Evolutionary conservation across 1,140 invertebrate species (phyloP).

Genomic region (Brachionus paranguensis): DNA sequence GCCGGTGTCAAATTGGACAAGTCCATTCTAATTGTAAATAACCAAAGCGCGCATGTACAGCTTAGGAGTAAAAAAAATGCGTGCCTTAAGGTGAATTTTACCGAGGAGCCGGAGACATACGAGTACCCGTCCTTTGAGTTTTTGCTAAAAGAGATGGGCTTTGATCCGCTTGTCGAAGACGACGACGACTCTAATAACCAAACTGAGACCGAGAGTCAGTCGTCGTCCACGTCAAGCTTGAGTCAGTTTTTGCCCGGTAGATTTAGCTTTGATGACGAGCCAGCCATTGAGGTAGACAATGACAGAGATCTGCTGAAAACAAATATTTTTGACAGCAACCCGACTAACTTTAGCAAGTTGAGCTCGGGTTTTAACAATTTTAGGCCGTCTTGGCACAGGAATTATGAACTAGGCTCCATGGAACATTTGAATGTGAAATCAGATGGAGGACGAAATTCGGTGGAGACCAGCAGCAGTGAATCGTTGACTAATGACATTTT

Average conservation of each 20-base stretch:
- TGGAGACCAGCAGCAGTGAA: not conserved
- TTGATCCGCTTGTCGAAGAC: conserved; percentile 9
- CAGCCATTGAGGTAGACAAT: conserved; percentile 7
- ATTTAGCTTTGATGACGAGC: not conserved
- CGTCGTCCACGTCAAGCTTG: conserved; percentile 7
- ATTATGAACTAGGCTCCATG: conserved; percentile 23
- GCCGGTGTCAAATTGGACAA: conserved; percentile 38
- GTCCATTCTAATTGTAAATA: conserved; percentile 34
- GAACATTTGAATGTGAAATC: conserved; percentile 9
- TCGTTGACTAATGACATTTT: conserved; percentile 35
- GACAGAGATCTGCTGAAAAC: not conserved
- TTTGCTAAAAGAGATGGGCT: conserved; percentile 20
- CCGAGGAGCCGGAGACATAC: conserved; percentile 2
- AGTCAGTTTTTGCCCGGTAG: conserved; percentile 35
- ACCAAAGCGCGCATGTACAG: not conserved
- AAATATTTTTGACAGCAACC: not conserved
- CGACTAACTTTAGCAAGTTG: conserved; percentile 11
- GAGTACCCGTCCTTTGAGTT: conserved; percentile 39
- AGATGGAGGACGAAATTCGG: not conserved
- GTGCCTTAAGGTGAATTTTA: conserved; percentile 18
- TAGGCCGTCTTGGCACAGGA: conserved; percentile 34
- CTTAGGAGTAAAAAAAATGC: not conserved
- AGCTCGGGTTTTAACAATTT: conserved; percentile 22
- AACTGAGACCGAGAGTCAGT: not conserved
- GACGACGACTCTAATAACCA: not conserved